Percentiles rank a stretch among this genome's conserved stretches.
Evolutionary conservation across 2,113 vertebrate genomes (phyloP).

Genomic region (Anthoscopus minutus): DNA sequence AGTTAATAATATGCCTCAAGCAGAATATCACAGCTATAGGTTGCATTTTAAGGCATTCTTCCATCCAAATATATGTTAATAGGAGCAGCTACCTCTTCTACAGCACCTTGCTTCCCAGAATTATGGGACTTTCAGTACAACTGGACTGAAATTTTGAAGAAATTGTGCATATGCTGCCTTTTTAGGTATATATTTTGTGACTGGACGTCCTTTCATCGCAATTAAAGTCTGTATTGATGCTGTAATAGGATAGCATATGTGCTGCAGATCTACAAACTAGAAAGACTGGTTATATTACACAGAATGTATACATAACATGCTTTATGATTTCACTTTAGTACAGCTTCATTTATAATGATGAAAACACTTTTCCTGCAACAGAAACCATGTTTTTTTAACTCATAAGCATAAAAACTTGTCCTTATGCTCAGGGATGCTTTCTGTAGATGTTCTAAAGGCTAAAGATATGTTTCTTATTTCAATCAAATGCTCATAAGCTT

Average conservation of each 20-base stretch:
- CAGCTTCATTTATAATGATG: neutral
- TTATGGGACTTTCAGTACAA: neutral
- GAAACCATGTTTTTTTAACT: neutral
- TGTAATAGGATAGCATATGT: neutral
- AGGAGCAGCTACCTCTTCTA: neutral
- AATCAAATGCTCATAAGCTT: neutral
- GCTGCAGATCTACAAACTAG: neutral
- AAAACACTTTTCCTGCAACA: neutral
- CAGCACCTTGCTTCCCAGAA: neutral
- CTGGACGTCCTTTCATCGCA: neutral
- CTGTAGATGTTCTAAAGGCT: neutral
- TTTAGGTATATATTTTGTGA: accelerated
- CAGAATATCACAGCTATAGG: neutral
- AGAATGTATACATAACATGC: accelerated
- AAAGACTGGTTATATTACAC: neutral
- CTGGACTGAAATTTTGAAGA: neutral
- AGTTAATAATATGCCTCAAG: neutral
- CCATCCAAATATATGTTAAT: neutral
- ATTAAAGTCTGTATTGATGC: neutral
- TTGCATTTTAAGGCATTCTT: neutral
- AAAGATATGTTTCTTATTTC: neutral
- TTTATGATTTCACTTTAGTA: neutral
- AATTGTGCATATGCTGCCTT: neutral
- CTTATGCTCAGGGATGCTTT: neutral
- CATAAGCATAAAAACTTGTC: neutral